Base-by-base conservation (phyloP, 2,888 invertebrate species). In the Coenonympha glycerion region DNA sequence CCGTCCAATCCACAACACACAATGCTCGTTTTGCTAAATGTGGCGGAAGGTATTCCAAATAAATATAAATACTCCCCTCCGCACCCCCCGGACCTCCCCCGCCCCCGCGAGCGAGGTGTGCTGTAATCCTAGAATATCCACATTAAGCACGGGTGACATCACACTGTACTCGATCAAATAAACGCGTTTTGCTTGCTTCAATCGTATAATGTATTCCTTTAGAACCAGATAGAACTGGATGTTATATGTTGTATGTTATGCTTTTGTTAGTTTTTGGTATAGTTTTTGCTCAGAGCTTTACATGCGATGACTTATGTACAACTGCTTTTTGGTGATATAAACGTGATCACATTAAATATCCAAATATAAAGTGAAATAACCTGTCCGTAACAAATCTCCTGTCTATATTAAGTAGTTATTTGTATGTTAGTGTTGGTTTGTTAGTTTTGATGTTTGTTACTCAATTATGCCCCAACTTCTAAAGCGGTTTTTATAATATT, bases 21-120 rank as follows among this genome's bases (percentile, higher is more conserved):
- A 53, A n/a, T n/a, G n/a, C n/a, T n/a, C n/a, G n/a, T 16, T 45
- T 47, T 50, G 50, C 46, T 53, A 37, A 53, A 50, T 47, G 50
- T 49, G 46, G 41, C 53, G 53, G 49, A 26, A 42, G 36, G 8
- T 33, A 16, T 45, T 41, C 11, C 39, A 42, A 48, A 39, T 48
- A 40, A 48, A 52, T 24, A 24, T 24, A 39, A 15, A 24, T 24
- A 40, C 39, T 6, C 22, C 39, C 3, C 16, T 16, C 2, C 9
- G 11, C 21, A 11, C 8, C 11, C 34, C 1, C 15, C 31, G 8
- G 6, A 6, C 15, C 3, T 16, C 31, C 11, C 1, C 9, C 11
- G 1, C 9, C 9, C 11, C 9, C 11, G 8, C 9, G 16, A 8
- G 21, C 37, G 21, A 37, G 37, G 6, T 11, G 19, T 19, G 21